Evolutionary conservation across 1,140 invertebrate species (phyloP).

Genomic region (Trichogramma pretiosum): DNA sequence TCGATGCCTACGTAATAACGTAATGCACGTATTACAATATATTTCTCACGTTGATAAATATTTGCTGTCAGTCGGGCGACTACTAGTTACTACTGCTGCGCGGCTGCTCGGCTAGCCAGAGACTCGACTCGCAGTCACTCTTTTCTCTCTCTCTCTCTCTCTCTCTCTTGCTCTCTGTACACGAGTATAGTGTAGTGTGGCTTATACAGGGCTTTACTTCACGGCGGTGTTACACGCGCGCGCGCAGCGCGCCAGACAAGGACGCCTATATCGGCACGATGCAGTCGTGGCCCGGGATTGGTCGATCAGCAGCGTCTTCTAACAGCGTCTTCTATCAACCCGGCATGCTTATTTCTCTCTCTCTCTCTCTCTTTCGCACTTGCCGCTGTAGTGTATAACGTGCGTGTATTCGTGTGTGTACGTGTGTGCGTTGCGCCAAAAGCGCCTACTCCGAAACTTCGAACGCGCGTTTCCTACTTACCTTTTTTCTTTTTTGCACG

Average conservation of each 20-base stretch:
- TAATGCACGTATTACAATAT: too few relatives aligned
- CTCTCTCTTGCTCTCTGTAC: constrained; percentile 13
- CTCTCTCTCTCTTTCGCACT: constrained; percentile 22
- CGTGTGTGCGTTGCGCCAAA: not conserved
- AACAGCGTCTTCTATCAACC: constrained; percentile 44
- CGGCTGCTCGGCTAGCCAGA: too few relatives aligned
- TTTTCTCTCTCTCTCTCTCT: not conserved
- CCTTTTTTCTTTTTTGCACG: not conserved
- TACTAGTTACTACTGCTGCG: too few relatives aligned
- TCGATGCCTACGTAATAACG: too few relatives aligned
- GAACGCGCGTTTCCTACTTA: not conserved
- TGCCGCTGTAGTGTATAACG: constrained; percentile 19
- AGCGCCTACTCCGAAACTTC: not conserved
- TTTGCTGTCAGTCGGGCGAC: too few relatives aligned
- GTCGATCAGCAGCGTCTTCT: constrained; percentile 41
- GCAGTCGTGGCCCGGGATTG: too few relatives aligned
- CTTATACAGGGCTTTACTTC: constrained; percentile 31
- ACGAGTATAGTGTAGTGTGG: constrained; percentile 28
- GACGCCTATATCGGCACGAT: too few relatives aligned
- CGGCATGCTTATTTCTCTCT: constrained; percentile 33
- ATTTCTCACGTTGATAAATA: too few relatives aligned
- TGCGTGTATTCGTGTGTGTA: not conserved
- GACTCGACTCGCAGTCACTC: constrained; percentile 2
- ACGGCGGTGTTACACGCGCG: constrained; percentile 30
- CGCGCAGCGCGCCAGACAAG: constrained; percentile 24